These are phyloP conservation scores for Caretta caretta DNA, from an alignment of 2,113 vertebrate species.

Conservation along the genomic window DNA sequence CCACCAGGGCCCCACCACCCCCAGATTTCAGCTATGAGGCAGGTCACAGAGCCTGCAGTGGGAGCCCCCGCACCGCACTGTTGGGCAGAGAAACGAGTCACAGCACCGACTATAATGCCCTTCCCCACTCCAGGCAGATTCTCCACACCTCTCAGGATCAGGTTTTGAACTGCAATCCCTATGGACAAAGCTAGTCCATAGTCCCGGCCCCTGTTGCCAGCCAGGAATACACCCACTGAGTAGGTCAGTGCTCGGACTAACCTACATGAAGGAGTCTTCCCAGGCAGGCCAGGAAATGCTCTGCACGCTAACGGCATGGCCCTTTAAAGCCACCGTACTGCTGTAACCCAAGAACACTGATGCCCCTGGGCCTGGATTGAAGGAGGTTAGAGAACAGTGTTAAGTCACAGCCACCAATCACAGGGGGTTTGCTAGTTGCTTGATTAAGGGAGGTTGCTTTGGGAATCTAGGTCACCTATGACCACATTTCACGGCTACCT, in stretches of 20 bases:
- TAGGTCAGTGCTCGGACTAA: neutral
- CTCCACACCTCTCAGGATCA: neutral
- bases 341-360: neutral
- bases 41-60: neutral
- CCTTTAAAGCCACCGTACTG: neutral
- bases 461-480: neutral
- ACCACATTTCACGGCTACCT: neutral
- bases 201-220: neutral
- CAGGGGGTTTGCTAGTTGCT: neutral
- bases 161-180: neutral
- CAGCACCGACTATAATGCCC: neutral
- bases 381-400: neutral
- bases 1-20: neutral
- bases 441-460: neutral
- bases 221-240: neutral
- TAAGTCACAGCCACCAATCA: neutral
- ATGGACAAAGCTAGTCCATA: neutral
- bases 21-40: neutral
- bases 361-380: neutral
- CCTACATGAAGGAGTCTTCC: neutral
- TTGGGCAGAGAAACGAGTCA: neutral
- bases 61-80: too few species aligned
- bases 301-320: neutral
- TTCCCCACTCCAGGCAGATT: neutral
- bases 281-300: neutral